Percentiles rank a stretch among this genome's conserved stretches.
Evolutionary conservation across 1,140 invertebrate species (phyloP).

Genomic region (Sitobion miscanthi): DNA sequence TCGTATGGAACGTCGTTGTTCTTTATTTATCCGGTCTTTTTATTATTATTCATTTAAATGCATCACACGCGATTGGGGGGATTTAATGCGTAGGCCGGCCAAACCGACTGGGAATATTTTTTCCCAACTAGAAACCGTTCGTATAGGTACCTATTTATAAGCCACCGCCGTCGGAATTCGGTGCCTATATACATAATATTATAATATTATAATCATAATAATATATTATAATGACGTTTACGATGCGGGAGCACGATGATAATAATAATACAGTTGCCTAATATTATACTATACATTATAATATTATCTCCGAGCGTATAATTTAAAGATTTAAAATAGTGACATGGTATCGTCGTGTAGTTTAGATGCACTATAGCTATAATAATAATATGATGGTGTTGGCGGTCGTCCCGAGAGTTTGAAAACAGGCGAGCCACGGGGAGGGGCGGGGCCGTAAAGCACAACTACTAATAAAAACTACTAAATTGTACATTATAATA

Average conservation of each 20-base stretch:
- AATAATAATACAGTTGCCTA: not conserved
- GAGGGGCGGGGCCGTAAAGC: too few relatives aligned
- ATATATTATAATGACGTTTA: not conserved
- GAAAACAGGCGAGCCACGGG: too few relatives aligned
- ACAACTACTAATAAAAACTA: too few relatives aligned
- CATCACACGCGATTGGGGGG: not conserved
- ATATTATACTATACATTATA: too few relatives aligned
- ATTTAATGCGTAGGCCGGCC: not conserved
- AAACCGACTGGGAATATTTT: not conserved
- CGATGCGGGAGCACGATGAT: too few relatives aligned
- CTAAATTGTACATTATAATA: too few relatives aligned
- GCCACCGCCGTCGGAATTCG: not conserved
- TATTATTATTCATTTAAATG: not conserved
- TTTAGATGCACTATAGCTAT: not conserved
- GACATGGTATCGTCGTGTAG: not conserved
- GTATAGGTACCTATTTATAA: not conserved
- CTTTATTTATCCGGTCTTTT: not conserved
- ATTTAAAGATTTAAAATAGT: not conserved
- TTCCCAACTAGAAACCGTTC: not conserved
- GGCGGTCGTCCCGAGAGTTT: not conserved
- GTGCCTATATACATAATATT: not conserved
- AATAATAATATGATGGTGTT: not conserved
- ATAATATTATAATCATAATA: not conserved
- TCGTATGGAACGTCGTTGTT: not conserved
- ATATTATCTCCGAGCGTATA: not conserved